Base-by-base conservation (phyloP, 35 echinoderm and acorn worm species). In the Heliocidaris erythrogramma region DNA sequence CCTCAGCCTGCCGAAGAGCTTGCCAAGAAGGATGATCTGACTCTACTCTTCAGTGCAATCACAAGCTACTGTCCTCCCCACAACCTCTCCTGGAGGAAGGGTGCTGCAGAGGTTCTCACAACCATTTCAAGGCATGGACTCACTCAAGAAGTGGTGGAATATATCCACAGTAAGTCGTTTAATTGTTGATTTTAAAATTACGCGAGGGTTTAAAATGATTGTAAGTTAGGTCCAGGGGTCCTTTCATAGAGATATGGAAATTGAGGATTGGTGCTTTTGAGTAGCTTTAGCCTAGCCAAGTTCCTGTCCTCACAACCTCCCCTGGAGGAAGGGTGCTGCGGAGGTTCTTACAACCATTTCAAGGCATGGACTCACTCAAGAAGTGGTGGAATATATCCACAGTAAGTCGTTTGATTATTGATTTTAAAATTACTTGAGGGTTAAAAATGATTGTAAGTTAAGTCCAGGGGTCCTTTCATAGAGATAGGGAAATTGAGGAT, bases 281-380 rank as follows among this genome's bases (percentile, higher is more conserved):
- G n/a, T n/a, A n/a, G n/a, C n/a, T n/a, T n/a, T n/a, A n/a, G n/a
- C n/a, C n/a, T n/a, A n/a, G n/a, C n/a, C 96, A 85, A 99, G 98
- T 85, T 99, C 94, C 94, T 99, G 98, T 94, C 98, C 97, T 11
- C 94, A 97, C 93, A 99, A 99, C 92, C 35, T 94, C 5, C 95
- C 96, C 21, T 99, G 98, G 98, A 96, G 98, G 95, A 99, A 99
- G 56, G 98, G 98, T 47, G 98, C 98, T n/a, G 98, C 98, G 7
- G 98, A 99, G 18, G 97, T 99, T 32, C 92, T 99, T 30, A 95
- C 97, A 13, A 99, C 98, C 48, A 96, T 99, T 31, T 99, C 98
- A n/a, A 94, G 98, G 48, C 97, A 97, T 85, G 98, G 98, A 29
- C 95, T 99, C 30, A 96, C 94, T 7, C 95, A 99, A 60, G 96